Base-by-base conservation (phyloP, 2,797 vertebrate genomes). In the Sebastes steindachneri region DNA sequence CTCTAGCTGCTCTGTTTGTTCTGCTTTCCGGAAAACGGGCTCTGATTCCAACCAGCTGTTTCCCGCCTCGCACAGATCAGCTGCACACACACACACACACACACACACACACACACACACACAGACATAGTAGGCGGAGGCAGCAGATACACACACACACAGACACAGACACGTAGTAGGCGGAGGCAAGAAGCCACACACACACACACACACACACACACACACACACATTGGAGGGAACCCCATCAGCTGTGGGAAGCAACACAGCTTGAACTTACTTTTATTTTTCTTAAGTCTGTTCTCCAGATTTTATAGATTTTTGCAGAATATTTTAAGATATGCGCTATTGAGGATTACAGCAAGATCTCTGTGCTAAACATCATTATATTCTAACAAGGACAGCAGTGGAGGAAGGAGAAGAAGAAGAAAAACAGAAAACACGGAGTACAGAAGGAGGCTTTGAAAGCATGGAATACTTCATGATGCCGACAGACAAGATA, bases 41-140 rank as follows among this genome's bases (percentile, higher is more conserved):
- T 95, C 96, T 95, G 93, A 96, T 97, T 96, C 96, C 96, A 95
- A 96, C 96, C 97, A 98, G 97, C 97, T 98, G 97, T 98, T 98
- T 98, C 97, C 97, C 97, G 97, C 97, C 97, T 97, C 97, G 94
- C 95, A 93, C 94, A 89, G 94, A 96, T 96, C 96, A 96, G 96
- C 95, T 96, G 95, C 95, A 86, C 94, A 93, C 91, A 84, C 89
- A 88, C 83, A 33, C 31, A 75, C 77, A 75, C 86, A 75, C 78
- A 75, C 86, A 72, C 74, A 66, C 73, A 85, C 86, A 80, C 76
- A 58, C 73, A 68, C 62, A 57, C 23, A 85, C 86, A 80, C 76
- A 58, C 83, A 87, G 48, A 54, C 65, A 72, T n/a, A 86, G 89
- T 87, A 84, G 90, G 90, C 86, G 91, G 92, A 83, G 88, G 82